Conservation (phyloP, 1,140 invertebrate genomes). For the Cepaea nemoralis region DNA sequence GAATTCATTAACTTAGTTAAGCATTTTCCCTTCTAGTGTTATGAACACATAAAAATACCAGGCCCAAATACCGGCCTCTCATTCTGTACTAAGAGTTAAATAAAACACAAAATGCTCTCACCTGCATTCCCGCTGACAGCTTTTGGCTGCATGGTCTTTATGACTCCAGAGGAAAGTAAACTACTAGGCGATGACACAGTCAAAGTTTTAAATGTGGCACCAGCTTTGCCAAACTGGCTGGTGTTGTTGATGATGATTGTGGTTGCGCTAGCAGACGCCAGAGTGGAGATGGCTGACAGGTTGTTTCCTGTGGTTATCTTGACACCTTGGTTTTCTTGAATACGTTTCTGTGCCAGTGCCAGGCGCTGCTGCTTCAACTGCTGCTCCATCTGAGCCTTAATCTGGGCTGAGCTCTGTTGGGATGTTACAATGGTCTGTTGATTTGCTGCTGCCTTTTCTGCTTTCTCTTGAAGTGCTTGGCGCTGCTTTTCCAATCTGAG, state of each 20-base stretch:
- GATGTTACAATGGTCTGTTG: slow-evolving; percentile 12
- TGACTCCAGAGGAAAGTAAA: slow-evolving; percentile 57
- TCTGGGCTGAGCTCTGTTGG: slow-evolving; percentile 78
- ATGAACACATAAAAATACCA: too few species aligned
- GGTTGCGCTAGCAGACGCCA: slow-evolving; percentile 41
- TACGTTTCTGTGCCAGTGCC: slow-evolving; percentile 87
- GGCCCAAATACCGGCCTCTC: too few species aligned
- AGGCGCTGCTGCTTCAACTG: slow-evolving; percentile 87
- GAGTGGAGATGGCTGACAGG: slow-evolving; percentile 42
- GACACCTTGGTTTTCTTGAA: slow-evolving; percentile 66
- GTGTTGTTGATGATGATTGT: slow-evolving; percentile 56
- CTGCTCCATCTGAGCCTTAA: slow-evolving; percentile 92
- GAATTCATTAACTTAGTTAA: too few species aligned
- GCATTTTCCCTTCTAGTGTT: too few species aligned
- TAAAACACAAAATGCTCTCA: too few species aligned
- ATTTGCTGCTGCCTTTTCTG: slow-evolving; percentile 45
- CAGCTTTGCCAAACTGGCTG: slow-evolving; percentile 26
- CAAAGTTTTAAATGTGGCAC: slow-evolving; percentile 47
- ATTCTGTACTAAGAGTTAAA: too few species aligned
- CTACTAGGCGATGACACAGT: slow-evolving; percentile 50
- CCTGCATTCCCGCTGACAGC: slow-evolving; percentile 52
- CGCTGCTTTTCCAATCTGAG: slow-evolving; percentile 67
- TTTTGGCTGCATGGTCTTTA: slow-evolving; percentile 61
- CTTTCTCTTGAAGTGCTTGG: slow-evolving; percentile 63
- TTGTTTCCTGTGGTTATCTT: slow-evolving; percentile 46